phyloP scores from a whole-genome alignment of 2,113 vertebrate genomes.

The Hassar affinis region DNA sequence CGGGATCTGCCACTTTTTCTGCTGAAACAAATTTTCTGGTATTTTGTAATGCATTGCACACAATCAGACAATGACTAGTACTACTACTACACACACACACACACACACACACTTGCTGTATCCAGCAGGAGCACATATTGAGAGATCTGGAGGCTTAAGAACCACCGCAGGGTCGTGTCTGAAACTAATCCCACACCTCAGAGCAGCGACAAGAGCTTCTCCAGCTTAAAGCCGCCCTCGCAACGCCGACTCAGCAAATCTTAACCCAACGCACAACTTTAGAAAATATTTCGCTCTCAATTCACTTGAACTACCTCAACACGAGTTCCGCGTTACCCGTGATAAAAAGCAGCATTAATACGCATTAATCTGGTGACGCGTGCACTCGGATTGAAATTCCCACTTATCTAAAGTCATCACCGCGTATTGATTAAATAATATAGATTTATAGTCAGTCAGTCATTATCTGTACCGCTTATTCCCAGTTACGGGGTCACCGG shows the following conservation, averaged over 20 bases:
- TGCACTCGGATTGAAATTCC: too few relatives aligned
- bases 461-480: too few relatives aligned
- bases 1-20: not conserved
- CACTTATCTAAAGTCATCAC: too few relatives aligned
- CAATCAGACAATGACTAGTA: not conserved
- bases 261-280: not conserved
- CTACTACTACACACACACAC: not conserved
- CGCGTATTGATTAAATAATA: too few relatives aligned
- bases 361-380: too few relatives aligned
- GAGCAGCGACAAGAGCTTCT: slow-evolving; percentile 21
- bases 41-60: not conserved
- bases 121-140: slow-evolving; percentile 56
- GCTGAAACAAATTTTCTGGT: too few relatives aligned
- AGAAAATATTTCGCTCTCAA: not conserved
- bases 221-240: slow-evolving; percentile 16
- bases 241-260: slow-evolving; percentile 17
- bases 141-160: slow-evolving; percentile 60
- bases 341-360: too few relatives aligned
- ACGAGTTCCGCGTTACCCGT: too few relatives aligned
- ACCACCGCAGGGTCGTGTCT: slow-evolving; percentile 52
- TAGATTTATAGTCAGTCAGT: too few relatives aligned
- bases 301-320: not conserved
- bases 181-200: slow-evolving; percentile 58
- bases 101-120: not conserved
- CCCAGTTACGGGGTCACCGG: too few relatives aligned